Conservation (phyloP, 2,113 vertebrate genomes). For the Mormyrus iriodes region DNA sequence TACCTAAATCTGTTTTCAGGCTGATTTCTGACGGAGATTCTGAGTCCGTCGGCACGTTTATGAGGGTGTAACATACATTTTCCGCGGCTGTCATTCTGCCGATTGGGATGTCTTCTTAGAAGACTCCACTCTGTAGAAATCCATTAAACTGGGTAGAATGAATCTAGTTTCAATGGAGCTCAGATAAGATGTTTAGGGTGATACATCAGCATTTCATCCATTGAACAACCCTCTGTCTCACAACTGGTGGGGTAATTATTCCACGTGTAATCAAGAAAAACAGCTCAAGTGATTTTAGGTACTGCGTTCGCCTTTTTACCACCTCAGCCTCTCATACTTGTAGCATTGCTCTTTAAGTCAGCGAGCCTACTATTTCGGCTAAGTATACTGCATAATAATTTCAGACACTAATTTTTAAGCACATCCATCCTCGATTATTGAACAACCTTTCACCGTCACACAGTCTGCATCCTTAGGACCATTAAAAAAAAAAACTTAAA, state of each 20-base stretch:
- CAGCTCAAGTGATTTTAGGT: not conserved
- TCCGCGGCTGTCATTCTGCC: conserved; percentile 92
- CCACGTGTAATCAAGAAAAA: not conserved
- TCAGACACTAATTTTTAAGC: not conserved
- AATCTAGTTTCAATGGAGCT: not conserved
- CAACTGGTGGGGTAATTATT: not conserved
- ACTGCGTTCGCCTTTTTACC: not conserved
- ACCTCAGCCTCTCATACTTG: not conserved
- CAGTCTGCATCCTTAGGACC: too few relatives aligned
- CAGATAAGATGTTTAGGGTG: not conserved
- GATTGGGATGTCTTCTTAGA: conserved; percentile 22
- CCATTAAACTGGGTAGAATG: not conserved
- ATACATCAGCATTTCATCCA: not conserved
- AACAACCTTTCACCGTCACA: too few relatives aligned
- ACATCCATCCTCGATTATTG: too few relatives aligned
- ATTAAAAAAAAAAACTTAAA: too few relatives aligned
- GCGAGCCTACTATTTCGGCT: not conserved
- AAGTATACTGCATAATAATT: not conserved
- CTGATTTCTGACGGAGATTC: conserved; percentile 96
- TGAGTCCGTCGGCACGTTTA: conserved; percentile 89
- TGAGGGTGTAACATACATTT: conserved; percentile 96
- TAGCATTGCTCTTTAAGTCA: not conserved
- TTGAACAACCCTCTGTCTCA: not conserved
- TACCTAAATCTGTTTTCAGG: conserved; percentile 90
- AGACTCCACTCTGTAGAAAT: conserved; percentile 33